Evolutionary conservation across 2,113 vertebrate genomes (phyloP).

Genomic region (Orientallactaga bullata): DNA sequence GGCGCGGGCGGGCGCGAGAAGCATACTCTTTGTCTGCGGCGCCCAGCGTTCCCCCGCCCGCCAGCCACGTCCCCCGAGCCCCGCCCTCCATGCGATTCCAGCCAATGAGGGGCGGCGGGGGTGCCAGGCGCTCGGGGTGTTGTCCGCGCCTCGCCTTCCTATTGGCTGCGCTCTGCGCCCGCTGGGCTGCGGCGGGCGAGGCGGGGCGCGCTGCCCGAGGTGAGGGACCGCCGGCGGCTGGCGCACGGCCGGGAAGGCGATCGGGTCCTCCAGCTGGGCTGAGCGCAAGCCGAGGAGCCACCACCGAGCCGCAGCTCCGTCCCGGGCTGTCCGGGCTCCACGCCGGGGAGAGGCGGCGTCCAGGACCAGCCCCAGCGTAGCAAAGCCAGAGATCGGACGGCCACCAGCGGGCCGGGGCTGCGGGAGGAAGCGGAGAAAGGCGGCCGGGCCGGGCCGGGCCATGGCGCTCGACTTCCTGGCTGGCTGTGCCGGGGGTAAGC

Average conservation of each 20-base stretch:
- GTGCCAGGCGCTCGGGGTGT: constrained; percentile 84
- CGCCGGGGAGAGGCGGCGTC: background rate
- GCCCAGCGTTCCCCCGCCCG: background rate
- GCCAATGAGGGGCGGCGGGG: constrained; percentile 58
- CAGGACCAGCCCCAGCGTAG: background rate
- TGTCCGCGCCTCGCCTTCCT: constrained; percentile 81
- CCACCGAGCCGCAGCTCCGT: background rate
- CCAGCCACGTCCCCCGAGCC: background rate
- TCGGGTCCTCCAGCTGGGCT: background rate
- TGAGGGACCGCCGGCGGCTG: background rate
- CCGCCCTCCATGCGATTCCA: background rate
- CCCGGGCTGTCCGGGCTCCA: background rate
- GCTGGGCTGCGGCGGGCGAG: background rate
- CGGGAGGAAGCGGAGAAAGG: background rate
- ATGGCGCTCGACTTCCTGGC: constrained; percentile 95
- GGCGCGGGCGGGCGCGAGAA: constrained; percentile 68
- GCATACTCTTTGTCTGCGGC: constrained; percentile 77
- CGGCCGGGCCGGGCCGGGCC: background rate
- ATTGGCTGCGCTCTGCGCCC: constrained; percentile 84
- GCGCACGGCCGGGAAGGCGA: rapidly evolving
- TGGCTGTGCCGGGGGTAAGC: constrained; percentile 95
- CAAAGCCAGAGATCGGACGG: background rate
- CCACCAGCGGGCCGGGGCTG: background rate
- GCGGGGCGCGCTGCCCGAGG: constrained; percentile 46
- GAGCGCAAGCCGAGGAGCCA: background rate